Base-by-base conservation (phyloP, 1,140 invertebrate genomes). In the Cotesia chilonis region DNA sequence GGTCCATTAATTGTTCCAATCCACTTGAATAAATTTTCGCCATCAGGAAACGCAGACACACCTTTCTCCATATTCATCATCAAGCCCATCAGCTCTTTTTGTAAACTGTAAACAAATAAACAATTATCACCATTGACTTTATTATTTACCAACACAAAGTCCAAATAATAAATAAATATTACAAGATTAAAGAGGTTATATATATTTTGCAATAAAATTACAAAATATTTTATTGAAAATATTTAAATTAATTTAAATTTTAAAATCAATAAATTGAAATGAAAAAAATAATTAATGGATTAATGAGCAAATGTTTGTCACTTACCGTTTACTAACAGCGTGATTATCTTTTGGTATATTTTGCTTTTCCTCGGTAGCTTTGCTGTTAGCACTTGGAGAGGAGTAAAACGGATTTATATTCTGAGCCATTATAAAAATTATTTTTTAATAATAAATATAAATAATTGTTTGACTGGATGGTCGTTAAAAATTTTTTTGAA, bases 21-120 rank as follows among this genome's bases (percentile, higher is more conserved):
- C 97, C 97, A 99, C 86, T 93, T 95, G 82, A 98, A 98, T 12
- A 99, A 88, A 87, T 98, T 98, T 82, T 98, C 96, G 71, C 96
- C 95, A 78, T 98, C 95, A 2, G 97, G 97, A 88, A 98, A 99
- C 41, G 97, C 97, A 54, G 96, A 98, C 52, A 98, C 94, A 14
- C 94, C 94, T 87, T 96, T 95, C 81, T 97, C 95, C 52, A 91
- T 91, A 74, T 91, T 92, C 89, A 95, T 94, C 94, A 95, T 94
- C 65, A 95, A 84, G 74, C 91, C 90, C 93, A 94, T 94, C 4
- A 94, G 87, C 82, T 95, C 93, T 82, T 94, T 94, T 82, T 95
- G 93, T 71, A 95, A 85, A 85, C 94, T 95, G 81, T 88, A 78
- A 73, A 73, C 77, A 72, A 78, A 68, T 57, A 70, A 17, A 75